phyloP scores from a whole-genome alignment of 2,888 invertebrate species.

The Actias luna region DNA sequence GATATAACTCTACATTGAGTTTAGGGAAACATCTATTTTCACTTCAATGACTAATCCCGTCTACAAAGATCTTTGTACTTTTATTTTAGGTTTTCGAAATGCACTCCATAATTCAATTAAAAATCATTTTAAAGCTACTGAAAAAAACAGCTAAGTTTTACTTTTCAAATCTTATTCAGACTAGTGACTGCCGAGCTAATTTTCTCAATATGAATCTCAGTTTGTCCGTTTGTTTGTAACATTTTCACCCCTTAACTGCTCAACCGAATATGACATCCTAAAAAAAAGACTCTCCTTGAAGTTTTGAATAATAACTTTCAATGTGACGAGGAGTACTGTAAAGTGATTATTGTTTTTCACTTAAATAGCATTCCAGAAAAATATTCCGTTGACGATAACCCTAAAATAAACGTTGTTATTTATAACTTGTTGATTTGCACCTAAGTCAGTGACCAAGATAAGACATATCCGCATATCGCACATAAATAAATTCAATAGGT shows the following conservation, averaged over 20 bases:
- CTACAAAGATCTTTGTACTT: not conserved
- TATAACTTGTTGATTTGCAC: slow-evolving; percentile 6
- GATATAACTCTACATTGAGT: not conserved
- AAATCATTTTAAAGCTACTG: not conserved
- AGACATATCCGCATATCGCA: not conserved
- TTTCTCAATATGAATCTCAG: too few relatives aligned
- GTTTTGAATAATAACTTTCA: not conserved
- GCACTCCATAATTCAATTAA: not conserved
- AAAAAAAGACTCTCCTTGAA: not conserved
- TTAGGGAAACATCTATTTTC: slow-evolving; percentile 1
- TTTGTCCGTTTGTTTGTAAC: too few relatives aligned
- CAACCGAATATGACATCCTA: too few relatives aligned
- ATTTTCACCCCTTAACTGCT: too few relatives aligned
- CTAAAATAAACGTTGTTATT: not conserved
- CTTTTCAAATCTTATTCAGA: not conserved
- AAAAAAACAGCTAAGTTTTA: not conserved
- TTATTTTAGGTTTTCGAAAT: not conserved
- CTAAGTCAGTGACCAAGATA: slow-evolving; percentile 5
- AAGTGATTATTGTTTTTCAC: too few relatives aligned
- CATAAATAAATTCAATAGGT: not conserved
- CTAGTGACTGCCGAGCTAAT: too few relatives aligned
- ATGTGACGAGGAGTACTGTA: too few relatives aligned
- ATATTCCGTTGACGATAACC: not conserved
- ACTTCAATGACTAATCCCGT: not conserved
- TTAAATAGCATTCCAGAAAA: too few relatives aligned